A percentile compares a stretch with the other conserved stretches of the same genome.
Conservation (phyloP, 1,140 invertebrate species). For the Drosophila ohnishii region DNA sequence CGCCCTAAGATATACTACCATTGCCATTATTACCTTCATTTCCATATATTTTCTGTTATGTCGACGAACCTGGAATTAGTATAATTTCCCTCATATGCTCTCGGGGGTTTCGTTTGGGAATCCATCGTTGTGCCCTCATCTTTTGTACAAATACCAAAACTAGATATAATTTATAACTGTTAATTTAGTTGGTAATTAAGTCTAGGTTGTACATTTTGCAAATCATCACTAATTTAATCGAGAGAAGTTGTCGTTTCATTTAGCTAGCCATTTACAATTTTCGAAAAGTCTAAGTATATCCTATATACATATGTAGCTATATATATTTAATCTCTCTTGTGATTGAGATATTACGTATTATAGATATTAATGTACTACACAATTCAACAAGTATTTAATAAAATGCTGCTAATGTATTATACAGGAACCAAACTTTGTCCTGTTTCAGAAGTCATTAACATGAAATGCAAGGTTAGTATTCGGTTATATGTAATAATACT, state of each 20-base stretch:
- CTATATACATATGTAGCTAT: conserved; percentile 24
- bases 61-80: conserved; percentile 29
- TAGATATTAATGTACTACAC: conserved; percentile 19
- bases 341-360: conserved; percentile 56
- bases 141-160: conserved; percentile 68
- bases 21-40: conserved; percentile 34
- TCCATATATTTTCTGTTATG: conserved; percentile 24
- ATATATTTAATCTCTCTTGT: conserved; percentile 32
- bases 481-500: background rate
- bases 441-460: background rate
- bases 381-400: conserved; percentile 47
- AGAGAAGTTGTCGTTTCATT: conserved; percentile 19
- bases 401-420: conserved; percentile 44
- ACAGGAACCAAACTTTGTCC: background rate
- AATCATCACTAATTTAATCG: conserved; percentile 24
- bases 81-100: conserved; percentile 23
- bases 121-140: conserved; percentile 16
- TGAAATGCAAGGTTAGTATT: background rate
- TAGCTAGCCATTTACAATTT: conserved; percentile 26
- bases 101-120: conserved; percentile 13
- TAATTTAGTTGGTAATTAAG: conserved; percentile 59
- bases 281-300: conserved; percentile 25
- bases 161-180: conserved; percentile 51
- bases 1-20: conserved; percentile 36
- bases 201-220: conserved; percentile 35